phyloP scores from a whole-genome alignment of 2,797 vertebrate genomes.

The Gastrophryne carolinensis region DNA sequence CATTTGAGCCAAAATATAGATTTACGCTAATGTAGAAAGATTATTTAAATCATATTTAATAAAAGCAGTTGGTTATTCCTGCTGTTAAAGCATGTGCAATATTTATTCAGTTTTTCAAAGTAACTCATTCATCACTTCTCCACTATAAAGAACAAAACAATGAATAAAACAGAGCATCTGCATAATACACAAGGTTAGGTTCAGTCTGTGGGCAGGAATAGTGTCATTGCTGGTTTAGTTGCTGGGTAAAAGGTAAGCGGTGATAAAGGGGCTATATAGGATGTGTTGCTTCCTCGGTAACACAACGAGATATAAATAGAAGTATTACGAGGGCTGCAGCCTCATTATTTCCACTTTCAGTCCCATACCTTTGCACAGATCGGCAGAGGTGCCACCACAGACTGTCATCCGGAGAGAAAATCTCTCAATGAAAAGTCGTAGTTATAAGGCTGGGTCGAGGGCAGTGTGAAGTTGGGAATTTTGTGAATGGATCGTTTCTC shows the following conservation, averaged over 20 bases:
- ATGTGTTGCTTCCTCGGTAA: background rate
- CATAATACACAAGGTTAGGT: background rate
- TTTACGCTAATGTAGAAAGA: too few species aligned
- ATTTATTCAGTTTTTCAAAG: too few species aligned
- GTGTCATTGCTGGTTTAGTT: too few species aligned
- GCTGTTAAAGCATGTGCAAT: too few species aligned
- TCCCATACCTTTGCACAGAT: background rate
- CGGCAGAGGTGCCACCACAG: background rate
- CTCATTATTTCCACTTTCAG: background rate
- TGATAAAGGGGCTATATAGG: too few species aligned
- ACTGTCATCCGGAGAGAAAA: background rate
- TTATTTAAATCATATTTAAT: too few species aligned
- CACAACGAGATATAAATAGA: slow-evolving; percentile 12
- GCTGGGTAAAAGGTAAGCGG: too few species aligned
- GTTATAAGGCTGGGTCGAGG: slow-evolving; percentile 7
- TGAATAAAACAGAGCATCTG: background rate
- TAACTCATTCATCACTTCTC: too few species aligned
- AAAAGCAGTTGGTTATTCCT: too few species aligned
- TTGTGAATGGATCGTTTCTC: slow-evolving; percentile 17
- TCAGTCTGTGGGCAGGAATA: background rate
- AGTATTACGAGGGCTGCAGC: slow-evolving; percentile 1
- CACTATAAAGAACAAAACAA: too few species aligned
- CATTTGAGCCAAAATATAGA: too few species aligned
- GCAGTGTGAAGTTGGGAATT: background rate
- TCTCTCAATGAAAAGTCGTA: background rate